phyloP scores from a whole-genome alignment of 2,113 vertebrate genomes.

The Colistium nudipinnis region DNA sequence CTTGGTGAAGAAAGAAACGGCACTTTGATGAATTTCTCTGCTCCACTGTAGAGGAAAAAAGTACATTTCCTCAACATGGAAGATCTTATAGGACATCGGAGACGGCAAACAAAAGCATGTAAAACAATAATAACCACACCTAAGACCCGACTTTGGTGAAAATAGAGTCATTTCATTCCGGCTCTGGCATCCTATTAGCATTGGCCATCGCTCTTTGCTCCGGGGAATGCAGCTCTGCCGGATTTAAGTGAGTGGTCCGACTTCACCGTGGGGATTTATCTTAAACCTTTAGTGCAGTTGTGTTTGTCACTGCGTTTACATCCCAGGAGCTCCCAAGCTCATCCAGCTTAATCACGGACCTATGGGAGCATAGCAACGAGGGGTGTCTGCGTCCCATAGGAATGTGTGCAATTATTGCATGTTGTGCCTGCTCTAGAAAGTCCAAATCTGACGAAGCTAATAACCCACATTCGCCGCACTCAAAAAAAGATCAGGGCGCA shows the following conservation, averaged over 20 bases:
- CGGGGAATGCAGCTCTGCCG: slow-evolving; percentile 31
- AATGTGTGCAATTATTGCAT: slow-evolving; percentile 51
- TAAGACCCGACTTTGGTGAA: slow-evolving; percentile 7
- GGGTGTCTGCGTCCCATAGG: slow-evolving; percentile 31
- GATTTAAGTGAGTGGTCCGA: slow-evolving; percentile 50
- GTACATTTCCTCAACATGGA: not conserved
- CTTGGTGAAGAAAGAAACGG: not conserved
- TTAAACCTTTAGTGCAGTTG: slow-evolving; percentile 49
- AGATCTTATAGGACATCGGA: not conserved
- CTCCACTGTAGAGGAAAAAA: not conserved
- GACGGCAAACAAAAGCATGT: slow-evolving; percentile 12
- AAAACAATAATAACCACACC: slow-evolving; percentile 12
- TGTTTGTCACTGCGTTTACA: slow-evolving; percentile 57
- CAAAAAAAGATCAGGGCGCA: slow-evolving; percentile 25
- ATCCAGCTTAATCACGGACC: slow-evolving; percentile 64
- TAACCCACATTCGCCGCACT: slow-evolving; percentile 45
- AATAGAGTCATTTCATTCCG: slow-evolving; percentile 44
- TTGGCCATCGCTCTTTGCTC: slow-evolving; percentile 49
- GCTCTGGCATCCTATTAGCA: slow-evolving; percentile 41
- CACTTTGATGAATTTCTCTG: not conserved
- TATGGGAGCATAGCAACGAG: slow-evolving; percentile 41
- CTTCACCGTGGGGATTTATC: slow-evolving; percentile 54
- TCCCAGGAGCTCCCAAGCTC: slow-evolving; percentile 48
- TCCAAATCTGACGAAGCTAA: slow-evolving; percentile 42
- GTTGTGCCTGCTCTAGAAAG: slow-evolving; percentile 23